phyloP scores from a whole-genome alignment of 2,113 vertebrate species.

The Microtus oregoni region DNA sequence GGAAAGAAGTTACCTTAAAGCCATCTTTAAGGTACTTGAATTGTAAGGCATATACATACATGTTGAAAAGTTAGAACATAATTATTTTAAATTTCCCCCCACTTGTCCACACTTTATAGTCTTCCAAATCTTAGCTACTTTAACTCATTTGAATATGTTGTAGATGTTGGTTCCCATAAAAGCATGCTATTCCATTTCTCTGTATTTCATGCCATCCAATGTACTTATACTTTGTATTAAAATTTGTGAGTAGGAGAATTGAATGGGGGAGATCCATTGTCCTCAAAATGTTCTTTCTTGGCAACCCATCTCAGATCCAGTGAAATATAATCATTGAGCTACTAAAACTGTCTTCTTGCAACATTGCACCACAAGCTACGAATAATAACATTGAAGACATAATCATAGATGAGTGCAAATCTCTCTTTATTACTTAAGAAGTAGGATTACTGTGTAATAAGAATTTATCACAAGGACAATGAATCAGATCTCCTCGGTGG shows the following conservation, averaged over 20 bases:
- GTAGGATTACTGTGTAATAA: not conserved
- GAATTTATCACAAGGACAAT: not conserved
- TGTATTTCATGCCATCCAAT: not conserved
- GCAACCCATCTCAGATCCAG: not conserved
- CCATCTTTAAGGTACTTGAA: not conserved
- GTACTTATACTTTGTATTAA: not conserved
- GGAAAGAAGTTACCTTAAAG: not conserved
- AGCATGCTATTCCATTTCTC: not conserved
- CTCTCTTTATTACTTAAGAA: slow-evolving; percentile 33
- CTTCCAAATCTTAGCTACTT: not conserved
- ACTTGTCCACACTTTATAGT: not conserved
- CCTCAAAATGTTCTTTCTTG: not conserved
- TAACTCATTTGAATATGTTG: not conserved
- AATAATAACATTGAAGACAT: not conserved
- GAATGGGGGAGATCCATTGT: not conserved
- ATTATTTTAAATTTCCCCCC: not conserved
- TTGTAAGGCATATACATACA: not conserved
- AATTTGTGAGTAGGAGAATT: not conserved
- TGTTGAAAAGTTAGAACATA: not conserved
- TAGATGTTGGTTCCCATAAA: not conserved
- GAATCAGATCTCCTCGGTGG: not conserved
- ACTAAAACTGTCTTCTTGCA: not conserved
- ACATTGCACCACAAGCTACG: not conserved
- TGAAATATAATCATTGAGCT: not conserved
- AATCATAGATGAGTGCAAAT: not conserved